These are phyloP conservation scores for Psophia crepitans DNA, from an alignment of 2,113 vertebrate species.

Conservation along the genomic window DNA sequence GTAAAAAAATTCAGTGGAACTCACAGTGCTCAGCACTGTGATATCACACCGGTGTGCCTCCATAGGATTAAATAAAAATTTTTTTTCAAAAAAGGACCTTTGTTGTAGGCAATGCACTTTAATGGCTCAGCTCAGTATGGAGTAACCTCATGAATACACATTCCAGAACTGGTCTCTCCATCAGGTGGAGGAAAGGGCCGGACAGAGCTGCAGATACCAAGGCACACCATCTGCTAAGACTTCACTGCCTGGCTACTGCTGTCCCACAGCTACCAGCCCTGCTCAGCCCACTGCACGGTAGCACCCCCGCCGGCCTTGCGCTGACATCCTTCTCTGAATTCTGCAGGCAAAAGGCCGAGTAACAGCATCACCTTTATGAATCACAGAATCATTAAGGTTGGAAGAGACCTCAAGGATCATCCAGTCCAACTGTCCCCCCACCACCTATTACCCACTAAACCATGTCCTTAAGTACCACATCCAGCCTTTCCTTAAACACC, in stretches of 20 bases:
- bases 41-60: background rate
- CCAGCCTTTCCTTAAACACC: too few species aligned
- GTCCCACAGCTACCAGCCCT: background rate
- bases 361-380: background rate
- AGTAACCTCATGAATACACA: background rate
- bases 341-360: background rate
- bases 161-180: background rate
- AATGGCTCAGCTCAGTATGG: background rate
- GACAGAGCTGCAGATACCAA: background rate
- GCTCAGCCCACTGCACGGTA: background rate
- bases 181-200: background rate
- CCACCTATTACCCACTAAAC: too few species aligned
- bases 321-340: fast-evolving
- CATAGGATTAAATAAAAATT: background rate
- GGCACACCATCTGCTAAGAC: background rate
- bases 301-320: too few species aligned
- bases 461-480: too few species aligned
- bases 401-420: too few species aligned
- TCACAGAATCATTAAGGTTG: too few species aligned
- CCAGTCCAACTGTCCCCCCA: too few species aligned
- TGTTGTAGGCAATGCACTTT: background rate
- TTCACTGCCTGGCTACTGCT: background rate
- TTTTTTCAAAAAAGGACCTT: background rate
- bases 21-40: background rate
- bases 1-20: background rate